phyloP scores from a whole-genome alignment of 2,797 vertebrate species.

The Tenualosa thibaudeaui region DNA sequence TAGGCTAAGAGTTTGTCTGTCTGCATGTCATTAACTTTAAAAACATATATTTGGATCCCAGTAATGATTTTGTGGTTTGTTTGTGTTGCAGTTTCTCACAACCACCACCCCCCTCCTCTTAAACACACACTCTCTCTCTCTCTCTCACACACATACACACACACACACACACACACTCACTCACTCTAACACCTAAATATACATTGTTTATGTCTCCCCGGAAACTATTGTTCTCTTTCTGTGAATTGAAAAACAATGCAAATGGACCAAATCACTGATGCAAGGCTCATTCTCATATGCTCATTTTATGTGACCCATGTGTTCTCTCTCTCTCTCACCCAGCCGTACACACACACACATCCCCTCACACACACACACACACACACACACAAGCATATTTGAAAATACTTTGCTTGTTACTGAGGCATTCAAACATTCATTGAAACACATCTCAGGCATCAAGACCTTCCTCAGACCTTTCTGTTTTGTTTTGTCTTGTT shows the following conservation, averaged over 20 bases:
- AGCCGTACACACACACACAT: neutral
- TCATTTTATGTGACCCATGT: neutral
- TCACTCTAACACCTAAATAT: neutral
- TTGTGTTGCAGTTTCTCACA: neutral
- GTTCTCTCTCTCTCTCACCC: too few relatives aligned
- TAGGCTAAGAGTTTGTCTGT: neutral
- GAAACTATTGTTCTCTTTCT: neutral
- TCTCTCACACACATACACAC: neutral
- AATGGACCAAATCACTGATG: neutral
- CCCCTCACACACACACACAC: neutral
- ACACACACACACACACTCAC: neutral
- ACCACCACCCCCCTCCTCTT: neutral
- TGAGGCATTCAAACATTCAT: neutral
- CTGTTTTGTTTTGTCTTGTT: neutral
- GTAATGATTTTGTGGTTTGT: slow-evolving; percentile 18
- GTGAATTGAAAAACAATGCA: neutral
- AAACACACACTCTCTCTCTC: neutral
- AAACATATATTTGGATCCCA: neutral
- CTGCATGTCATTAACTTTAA: neutral
- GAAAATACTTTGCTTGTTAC: neutral
- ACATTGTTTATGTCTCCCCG: neutral
- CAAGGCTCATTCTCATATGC: neutral
- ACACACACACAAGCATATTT: neutral
- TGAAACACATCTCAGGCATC: neutral
- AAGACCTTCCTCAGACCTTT: neutral